Conservation (phyloP, 2,797 vertebrate genomes). For the Xenops minutus region DNA sequence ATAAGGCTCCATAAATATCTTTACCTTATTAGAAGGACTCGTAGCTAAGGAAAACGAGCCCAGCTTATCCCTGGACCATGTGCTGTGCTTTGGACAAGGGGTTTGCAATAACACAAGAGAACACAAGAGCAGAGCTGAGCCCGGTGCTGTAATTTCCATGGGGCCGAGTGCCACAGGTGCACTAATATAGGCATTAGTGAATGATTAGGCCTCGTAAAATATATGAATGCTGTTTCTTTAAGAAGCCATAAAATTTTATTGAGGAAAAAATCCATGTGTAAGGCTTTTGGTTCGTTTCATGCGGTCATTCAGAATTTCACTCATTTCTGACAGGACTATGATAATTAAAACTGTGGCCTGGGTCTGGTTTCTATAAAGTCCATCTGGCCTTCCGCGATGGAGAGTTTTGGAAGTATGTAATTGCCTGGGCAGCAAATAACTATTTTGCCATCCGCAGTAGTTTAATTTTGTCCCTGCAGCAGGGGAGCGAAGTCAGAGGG, state of each 20-base stretch:
- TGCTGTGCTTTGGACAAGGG: background rate
- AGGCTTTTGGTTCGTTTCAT: constrained; percentile 54
- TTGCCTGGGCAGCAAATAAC: constrained; percentile 61
- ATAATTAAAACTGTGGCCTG: constrained; percentile 83
- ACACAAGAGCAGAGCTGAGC: background rate
- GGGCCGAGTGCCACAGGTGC: constrained; percentile 71
- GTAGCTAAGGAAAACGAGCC: background rate
- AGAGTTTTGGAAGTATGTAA: constrained; percentile 53
- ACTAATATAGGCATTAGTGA: constrained; percentile 59
- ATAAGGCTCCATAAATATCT: constrained; percentile 40
- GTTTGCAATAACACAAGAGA: constrained; percentile 1
- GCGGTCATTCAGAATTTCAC: constrained; percentile 71
- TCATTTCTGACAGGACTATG: constrained; percentile 77
- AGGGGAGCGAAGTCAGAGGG: constrained; percentile 55
- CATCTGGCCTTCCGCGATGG: constrained; percentile 73
- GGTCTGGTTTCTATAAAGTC: constrained; percentile 83
- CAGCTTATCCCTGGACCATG: background rate
- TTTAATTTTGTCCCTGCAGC: constrained; percentile 66
- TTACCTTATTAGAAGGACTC: background rate
- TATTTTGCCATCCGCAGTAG: constrained; percentile 26
- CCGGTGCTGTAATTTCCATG: constrained; percentile 50
- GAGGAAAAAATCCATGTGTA: constrained; percentile 60
- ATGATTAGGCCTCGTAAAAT: constrained; percentile 57
- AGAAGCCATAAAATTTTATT: constrained; percentile 71
- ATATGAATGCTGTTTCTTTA: constrained; percentile 75